Base-by-base conservation (phyloP, 1,140 invertebrate genomes). In the Stenopsyche tienmushanensis region DNA sequence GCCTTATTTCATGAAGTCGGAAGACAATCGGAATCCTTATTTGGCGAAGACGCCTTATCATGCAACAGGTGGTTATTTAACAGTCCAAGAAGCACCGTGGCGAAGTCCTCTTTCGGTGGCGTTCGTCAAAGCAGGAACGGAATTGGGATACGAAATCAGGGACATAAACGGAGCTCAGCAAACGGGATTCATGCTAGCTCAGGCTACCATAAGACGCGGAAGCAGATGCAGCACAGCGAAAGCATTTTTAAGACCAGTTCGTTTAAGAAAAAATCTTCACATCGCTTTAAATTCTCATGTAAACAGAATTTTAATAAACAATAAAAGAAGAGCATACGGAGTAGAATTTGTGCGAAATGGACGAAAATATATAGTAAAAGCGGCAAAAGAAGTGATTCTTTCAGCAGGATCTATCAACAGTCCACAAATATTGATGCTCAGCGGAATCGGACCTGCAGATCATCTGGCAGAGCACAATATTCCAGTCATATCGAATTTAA, bases 1-100 rank as follows among this genome's bases (percentile, higher is more conserved):
- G 17, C 92, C 91, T 1, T 96, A 95, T 73, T 96, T 96, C 73
- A 79, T 89, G 7, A 96, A 95, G 74, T 92, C 90, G 0, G 93
- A 95, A 76, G 90, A 93, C 74, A 92, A 94, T 71, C 81, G 91
- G 5, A 93, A 93, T 74, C 90, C 90, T 0, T 93, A 93, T 67
- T 72, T 92, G 42, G 83, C 84, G 0, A 82, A 83, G 25, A 91
- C 85, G 0, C 82, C 86, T 0, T 94, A 94, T 69, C 92, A 95
- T 71, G 77, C 80, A 0, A 85, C 83, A 0, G 90, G 90, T 0
- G 93, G 93, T 1, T 92, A 92, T 72, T 74, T 94, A 3, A 93
- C 92, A 0, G 90, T 94, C 0, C 90, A 93, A 75, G 92, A 93
- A 72, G 80, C 90, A 0, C 88, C 91, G 0, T 93, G 91, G 88